Conservation (phyloP, 1,140 invertebrate genomes). For the Mylabris phalerata region DNA sequence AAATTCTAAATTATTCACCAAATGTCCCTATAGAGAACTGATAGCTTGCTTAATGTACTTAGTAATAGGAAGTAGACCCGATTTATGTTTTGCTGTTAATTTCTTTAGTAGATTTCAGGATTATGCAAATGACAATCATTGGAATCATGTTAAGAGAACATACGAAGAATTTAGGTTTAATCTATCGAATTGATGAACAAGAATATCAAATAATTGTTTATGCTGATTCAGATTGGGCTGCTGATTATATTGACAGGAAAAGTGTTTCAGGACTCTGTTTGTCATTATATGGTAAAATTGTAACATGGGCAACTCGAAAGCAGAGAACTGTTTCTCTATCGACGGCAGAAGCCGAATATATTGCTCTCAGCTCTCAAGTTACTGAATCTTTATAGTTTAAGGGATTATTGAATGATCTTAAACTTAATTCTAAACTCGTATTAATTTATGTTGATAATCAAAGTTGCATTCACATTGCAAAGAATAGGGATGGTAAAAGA, state of each 20-base stretch:
- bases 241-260: constrained; percentile 18
- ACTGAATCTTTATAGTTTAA: no score
- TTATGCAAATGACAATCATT: constrained; percentile 1
- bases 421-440: no score
- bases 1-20: neutral
- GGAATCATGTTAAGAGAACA: constrained; percentile 25
- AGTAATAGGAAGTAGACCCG: constrained; percentile 27
- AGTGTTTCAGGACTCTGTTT: no score
- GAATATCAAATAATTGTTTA: neutral
- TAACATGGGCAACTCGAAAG: no score
- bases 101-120: constrained; percentile 29
- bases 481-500: no score
- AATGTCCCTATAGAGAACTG: constrained; percentile 30
- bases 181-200: constrained; percentile 1
- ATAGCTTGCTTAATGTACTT: constrained; percentile 26
- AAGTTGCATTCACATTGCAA: no score
- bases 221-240: constrained; percentile 38
- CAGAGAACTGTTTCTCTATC: no score
- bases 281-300: no score
- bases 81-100: constrained; percentile 30
- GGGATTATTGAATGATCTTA: no score
- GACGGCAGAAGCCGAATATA: no score
- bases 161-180: constrained; percentile 25
- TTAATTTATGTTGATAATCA: no score
- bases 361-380: no score